These are phyloP conservation scores for Oncorhynchus clarkii DNA, from an alignment of 2,113 vertebrate species.

Conservation along the genomic window DNA sequence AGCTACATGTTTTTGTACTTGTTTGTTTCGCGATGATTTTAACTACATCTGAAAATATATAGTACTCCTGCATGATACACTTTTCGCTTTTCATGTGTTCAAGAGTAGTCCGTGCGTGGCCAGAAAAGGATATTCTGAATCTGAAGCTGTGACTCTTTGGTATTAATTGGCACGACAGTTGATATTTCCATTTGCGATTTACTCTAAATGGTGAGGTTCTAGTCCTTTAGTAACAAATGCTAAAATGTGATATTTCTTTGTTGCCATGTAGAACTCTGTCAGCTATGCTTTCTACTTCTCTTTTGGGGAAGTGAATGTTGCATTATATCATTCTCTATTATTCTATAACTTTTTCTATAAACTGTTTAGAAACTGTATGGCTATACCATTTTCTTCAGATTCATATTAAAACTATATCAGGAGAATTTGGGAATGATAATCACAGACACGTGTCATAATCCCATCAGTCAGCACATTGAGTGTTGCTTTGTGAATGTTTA, in stretches of 20 bases:
- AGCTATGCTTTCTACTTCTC: neutral
- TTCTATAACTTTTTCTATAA: neutral
- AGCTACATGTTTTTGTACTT: constrained; percentile 13
- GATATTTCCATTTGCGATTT: too few species aligned
- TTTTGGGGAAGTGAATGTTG: neutral
- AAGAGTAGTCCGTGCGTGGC: neutral
- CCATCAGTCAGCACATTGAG: too few species aligned
- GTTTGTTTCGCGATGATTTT: neutral
- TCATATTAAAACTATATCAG: neutral
- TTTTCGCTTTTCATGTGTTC: neutral
- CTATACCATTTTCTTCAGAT: neutral
- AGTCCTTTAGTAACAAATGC: too few species aligned
- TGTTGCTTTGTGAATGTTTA: too few species aligned
- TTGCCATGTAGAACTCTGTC: too few species aligned
- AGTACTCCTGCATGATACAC: too few species aligned
- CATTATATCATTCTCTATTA: neutral
- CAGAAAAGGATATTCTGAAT: too few species aligned
- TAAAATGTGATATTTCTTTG: too few species aligned
- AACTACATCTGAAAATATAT: neutral
- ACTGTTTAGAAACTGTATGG: neutral
- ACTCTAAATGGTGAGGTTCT: too few species aligned
- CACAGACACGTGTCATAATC: neutral
- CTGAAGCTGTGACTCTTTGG: too few species aligned
- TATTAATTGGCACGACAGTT: too few species aligned
- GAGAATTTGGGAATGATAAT: neutral